Conservation (phyloP, 2,888 invertebrate genomes). For the Drosophila pseudotakahashii region DNA sequence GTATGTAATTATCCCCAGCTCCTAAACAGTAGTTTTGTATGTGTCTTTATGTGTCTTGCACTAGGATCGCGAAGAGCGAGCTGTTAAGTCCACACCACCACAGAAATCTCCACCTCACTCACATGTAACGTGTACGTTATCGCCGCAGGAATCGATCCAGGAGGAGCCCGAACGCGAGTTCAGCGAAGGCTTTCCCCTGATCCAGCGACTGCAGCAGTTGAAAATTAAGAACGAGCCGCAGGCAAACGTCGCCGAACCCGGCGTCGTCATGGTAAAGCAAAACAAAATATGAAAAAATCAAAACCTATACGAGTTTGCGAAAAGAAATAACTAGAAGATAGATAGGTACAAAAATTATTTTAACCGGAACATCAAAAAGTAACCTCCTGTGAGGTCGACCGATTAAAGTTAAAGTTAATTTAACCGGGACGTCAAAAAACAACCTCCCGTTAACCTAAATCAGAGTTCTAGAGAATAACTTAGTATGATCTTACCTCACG, state of each 20-base stretch:
- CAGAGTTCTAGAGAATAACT: too few species aligned
- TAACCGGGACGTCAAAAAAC: not conserved
- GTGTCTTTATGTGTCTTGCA: constrained; percentile 84
- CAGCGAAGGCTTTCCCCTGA: constrained; percentile 89
- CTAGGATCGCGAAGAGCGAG: constrained; percentile 86
- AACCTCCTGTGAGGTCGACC: too few species aligned
- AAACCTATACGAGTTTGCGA: too few species aligned
- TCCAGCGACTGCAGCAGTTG: constrained; percentile 90
- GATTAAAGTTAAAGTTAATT: too few species aligned
- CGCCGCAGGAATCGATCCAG: constrained; percentile 85
- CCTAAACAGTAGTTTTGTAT: constrained; percentile 84
- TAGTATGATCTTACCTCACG: not conserved
- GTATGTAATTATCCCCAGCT: constrained; percentile 81
- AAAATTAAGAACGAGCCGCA: constrained; percentile 91
- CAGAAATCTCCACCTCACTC: constrained; percentile 86
- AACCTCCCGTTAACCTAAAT: not conserved
- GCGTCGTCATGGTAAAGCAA: constrained; percentile 76
- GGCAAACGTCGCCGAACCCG: constrained; percentile 81
- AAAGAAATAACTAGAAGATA: not conserved
- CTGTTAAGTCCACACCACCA: constrained; percentile 83
- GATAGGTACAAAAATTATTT: too few species aligned
- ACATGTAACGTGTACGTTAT: constrained; percentile 87
- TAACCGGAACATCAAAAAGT: too few species aligned
- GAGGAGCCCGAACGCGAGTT: constrained; percentile 86
- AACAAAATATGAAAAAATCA: not conserved